Evolutionary conservation across 2,113 vertebrate genomes (phyloP), one percentile per base, ranked within the genome.

Genomic region (Phasianus colchicus): DNA sequence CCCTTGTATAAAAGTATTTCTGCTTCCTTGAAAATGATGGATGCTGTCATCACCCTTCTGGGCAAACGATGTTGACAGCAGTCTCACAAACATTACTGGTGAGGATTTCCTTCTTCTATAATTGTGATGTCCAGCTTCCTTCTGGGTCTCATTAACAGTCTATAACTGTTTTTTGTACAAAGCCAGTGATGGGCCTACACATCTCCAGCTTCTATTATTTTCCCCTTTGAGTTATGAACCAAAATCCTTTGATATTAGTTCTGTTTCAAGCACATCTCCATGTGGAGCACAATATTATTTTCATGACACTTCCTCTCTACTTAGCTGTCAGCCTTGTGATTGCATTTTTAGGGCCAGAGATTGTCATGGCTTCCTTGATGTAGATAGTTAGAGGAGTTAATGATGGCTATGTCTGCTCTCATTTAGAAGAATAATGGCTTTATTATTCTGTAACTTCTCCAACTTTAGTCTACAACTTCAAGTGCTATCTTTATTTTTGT

Each of bases 401-500:
- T 9, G 13, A 43, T 67, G 21, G 20, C 65, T 45, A 13, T 50
- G 32, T 24, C 13, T 50, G n/a, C 7, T 70, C 67, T 25, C 16
- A 27, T 50, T 70, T 25, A 70, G 67, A 69, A 48, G 22, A 47
- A 18, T 11, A 69, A 48, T 27, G 9, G 43, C 32, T n/a, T 25
- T 72, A 40, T 38, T 50, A 16, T 55, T 38, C 13, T 21, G 4
- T 22, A 30, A 16, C 5, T 32, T 25, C 38, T 74, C 30, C 18
- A 36, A 29, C 25, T 29, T 48, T 8, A 48, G 36, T 87, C 2
- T 42, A 2, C 34, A 34, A 22, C 15, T 42, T 73, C 38, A 83
- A 60, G 34, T 78, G 47, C 66, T 79, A 36, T 32, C 78, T 94
- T 30, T 6, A 5, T 78, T 92, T 92, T 88, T 90, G 61, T 83